Evolutionary conservation across 1,140 invertebrate genomes (phyloP).

Genomic region (Himalopsyche phryganea): DNA sequence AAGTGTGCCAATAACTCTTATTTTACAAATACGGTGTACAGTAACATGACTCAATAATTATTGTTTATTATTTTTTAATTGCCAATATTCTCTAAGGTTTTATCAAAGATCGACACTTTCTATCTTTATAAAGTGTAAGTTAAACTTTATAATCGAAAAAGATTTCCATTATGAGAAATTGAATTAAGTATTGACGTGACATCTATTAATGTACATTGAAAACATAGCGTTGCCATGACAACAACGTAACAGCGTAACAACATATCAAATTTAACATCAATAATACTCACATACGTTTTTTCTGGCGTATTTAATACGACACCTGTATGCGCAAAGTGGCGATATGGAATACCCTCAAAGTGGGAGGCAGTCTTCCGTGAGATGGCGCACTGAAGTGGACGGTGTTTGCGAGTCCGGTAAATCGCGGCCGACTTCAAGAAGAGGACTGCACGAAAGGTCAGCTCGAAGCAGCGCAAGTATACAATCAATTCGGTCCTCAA

Average conservation of each 20-base stretch:
- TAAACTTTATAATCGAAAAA: too few relatives aligned
- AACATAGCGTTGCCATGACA: constrained; percentile 13
- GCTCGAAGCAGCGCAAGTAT: constrained; percentile 14
- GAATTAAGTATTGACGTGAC: too few relatives aligned
- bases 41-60: too few relatives aligned
- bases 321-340: constrained; percentile 11
- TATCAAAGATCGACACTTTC: too few relatives aligned
- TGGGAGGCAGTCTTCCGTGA: constrained; percentile 17
- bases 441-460: constrained; percentile 13
- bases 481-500: not conserved
- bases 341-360: constrained; percentile 30
- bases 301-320: constrained; percentile 21
- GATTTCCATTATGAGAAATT: too few relatives aligned
- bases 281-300: constrained; percentile 6
- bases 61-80: too few relatives aligned
- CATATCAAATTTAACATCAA: constrained; percentile 18
- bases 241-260: constrained; percentile 6
- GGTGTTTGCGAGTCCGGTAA: not conserved
- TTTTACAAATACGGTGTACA: too few relatives aligned
- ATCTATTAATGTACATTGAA: not conserved
- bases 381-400: constrained; percentile 13
- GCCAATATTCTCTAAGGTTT: too few relatives aligned
- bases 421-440: constrained; percentile 23
- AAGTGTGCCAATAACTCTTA: too few relatives aligned
- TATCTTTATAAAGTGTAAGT: too few relatives aligned